Conservation (phyloP, 92 coral and sea anemone genomes). For the Umimayanthus kanabou region DNA sequence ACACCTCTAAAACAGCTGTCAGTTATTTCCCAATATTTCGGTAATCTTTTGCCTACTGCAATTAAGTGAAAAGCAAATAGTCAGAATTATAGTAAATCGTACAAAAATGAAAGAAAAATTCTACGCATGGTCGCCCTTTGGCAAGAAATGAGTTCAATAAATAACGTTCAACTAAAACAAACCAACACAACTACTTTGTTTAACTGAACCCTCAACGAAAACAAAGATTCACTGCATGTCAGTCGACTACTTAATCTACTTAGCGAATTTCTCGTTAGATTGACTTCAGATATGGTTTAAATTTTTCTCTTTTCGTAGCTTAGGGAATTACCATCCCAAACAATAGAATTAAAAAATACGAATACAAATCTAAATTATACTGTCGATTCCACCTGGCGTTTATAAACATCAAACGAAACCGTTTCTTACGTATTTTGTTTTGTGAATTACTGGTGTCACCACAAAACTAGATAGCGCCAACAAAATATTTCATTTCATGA, state of each 20-base stretch:
- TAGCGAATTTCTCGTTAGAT: not conserved
- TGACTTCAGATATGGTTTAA: constrained; percentile 1
- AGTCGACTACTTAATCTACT: not conserved
- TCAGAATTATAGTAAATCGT: not conserved
- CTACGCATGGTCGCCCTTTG: not conserved
- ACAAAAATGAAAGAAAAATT: not conserved
- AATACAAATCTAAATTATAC: not conserved
- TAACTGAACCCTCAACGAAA: not conserved
- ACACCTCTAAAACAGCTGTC: not conserved
- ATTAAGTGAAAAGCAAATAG: not conserved
- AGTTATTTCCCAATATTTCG: not conserved
- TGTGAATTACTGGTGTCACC: not conserved
- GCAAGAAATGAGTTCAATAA: not conserved
- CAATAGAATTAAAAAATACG: not conserved
- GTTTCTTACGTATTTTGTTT: constrained; percentile 14
- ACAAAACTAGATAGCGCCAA: not conserved
- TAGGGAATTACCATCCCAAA: not conserved
- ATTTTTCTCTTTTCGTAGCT: not conserved
- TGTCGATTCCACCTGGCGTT: constrained; percentile 28
- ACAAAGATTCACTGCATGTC: not conserved
- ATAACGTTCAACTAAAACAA: not conserved
- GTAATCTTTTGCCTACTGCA: not conserved
- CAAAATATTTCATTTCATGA: not conserved
- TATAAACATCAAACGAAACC: constrained; percentile 7
- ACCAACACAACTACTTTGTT: not conserved